Conservation (phyloP, 2,888 invertebrate genomes). For the Ethmia dodecea region DNA sequence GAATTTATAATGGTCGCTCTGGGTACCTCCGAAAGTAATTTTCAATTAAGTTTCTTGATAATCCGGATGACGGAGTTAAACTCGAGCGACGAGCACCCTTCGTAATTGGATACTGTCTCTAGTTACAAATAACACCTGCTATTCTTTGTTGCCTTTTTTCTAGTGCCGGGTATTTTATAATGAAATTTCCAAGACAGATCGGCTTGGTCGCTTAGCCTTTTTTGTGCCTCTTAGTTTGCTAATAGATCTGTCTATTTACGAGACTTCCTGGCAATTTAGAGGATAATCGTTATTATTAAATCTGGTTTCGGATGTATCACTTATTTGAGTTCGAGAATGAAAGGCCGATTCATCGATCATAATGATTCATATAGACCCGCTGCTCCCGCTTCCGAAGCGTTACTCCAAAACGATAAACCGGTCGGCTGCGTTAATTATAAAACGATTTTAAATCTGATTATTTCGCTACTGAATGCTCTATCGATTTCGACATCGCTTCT, state of each 20-base stretch:
- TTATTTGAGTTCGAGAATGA: slow-evolving; percentile 47
- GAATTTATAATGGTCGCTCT: slow-evolving; percentile 58
- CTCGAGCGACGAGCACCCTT: slow-evolving; percentile 46
- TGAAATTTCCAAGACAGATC: too few relatives aligned
- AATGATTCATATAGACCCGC: slow-evolving; percentile 54
- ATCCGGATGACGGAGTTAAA: slow-evolving; percentile 60
- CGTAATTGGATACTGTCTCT: slow-evolving; percentile 65
- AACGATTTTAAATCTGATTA: slow-evolving; percentile 64
- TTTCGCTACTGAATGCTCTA: slow-evolving; percentile 61
- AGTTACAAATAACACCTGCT: slow-evolving; percentile 48
- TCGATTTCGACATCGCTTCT: slow-evolving; percentile 49
- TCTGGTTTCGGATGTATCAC: slow-evolving; percentile 39
- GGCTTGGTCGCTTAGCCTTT: background rate
- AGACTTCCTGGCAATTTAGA: slow-evolving; percentile 46
- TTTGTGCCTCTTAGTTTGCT: slow-evolving; percentile 26
- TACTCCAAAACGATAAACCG: slow-evolving; percentile 46
- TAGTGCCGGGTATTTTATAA: background rate
- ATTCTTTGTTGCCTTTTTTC: slow-evolving; percentile 1
- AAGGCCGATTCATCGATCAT: slow-evolving; percentile 71
- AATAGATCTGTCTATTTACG: slow-evolving; percentile 39
- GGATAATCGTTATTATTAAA: slow-evolving; percentile 52
- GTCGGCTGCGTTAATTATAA: slow-evolving; percentile 67
- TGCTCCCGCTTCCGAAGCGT: slow-evolving; percentile 56
- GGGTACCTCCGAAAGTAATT: slow-evolving; percentile 62
- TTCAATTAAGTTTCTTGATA: slow-evolving; percentile 71